Percentiles rank a stretch among this genome's conserved stretches.
These are phyloP conservation scores for Pissodes strobi DNA, from an alignment of 1,140 invertebrate genomes.

Conservation along the genomic window DNA sequence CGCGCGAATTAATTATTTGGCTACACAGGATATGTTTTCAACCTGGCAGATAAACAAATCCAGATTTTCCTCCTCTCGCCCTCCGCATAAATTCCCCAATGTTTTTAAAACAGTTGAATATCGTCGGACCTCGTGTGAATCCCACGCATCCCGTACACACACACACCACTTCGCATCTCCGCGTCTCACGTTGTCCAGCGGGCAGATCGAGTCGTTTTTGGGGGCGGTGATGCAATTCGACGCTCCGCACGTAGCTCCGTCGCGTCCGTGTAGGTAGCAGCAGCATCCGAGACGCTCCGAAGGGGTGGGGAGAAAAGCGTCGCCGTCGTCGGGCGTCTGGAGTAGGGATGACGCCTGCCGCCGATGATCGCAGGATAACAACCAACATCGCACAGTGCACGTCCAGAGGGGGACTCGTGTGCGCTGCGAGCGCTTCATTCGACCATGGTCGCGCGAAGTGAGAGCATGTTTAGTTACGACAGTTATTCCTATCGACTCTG, in stretches of 20 bases:
- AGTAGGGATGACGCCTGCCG: constrained; percentile 46
- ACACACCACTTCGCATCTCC: background rate
- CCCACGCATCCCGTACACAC: no score
- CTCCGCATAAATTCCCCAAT: no score
- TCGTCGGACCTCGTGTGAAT: no score
- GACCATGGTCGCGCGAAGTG: constrained; percentile 69
- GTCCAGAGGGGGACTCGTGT: constrained; percentile 40
- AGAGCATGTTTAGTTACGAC: constrained; percentile 70
- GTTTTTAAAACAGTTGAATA: no score
- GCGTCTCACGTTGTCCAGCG: constrained; percentile 3
- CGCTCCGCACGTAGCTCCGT: constrained; percentile 18
- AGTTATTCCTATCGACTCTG: constrained; percentile 72
- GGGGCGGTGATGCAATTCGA: constrained; percentile 41
- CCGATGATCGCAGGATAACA: constrained; percentile 62
- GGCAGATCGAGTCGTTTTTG: constrained; percentile 24
- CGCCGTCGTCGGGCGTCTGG: constrained; percentile 46
- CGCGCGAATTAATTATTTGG: no score
- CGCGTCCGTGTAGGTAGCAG: constrained; percentile 46
- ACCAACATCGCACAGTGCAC: constrained; percentile 39
- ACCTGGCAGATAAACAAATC: no score
- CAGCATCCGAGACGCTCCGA: constrained; percentile 21
- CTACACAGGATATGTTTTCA: no score
- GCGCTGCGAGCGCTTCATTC: constrained; percentile 51
- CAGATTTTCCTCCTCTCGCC: no score
- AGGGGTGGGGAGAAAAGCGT: constrained; percentile 22